Percentiles rank a stretch among this genome's conserved stretches.
These are phyloP conservation scores for Oreotragus oreotragus DNA, from an alignment of 2,113 vertebrate genomes.

Conservation along the genomic window DNA sequence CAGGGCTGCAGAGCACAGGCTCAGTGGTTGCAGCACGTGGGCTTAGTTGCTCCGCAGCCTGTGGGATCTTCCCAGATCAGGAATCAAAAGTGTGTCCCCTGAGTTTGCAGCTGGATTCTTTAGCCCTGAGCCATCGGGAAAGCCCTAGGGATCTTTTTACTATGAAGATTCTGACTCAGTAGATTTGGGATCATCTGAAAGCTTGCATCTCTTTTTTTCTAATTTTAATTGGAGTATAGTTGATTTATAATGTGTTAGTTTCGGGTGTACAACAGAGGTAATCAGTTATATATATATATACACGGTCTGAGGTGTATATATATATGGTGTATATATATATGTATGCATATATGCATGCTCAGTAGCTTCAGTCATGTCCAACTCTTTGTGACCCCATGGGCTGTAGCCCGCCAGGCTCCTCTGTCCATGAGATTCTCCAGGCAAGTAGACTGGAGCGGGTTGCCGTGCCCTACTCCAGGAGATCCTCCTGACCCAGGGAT, in stretches of 20 bases:
- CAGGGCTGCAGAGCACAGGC: background rate
- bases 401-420: background rate
- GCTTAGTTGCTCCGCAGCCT: background rate
- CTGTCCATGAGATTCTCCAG: background rate
- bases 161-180: background rate
- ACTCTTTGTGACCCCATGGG: background rate
- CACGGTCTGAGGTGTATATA: too few relatives aligned
- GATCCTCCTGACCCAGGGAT: background rate
- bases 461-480: background rate
- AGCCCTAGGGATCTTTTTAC: background rate
- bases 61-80: background rate
- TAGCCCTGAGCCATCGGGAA: background rate
- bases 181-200: background rate
- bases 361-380: background rate
- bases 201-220: background rate
- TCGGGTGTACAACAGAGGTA: background rate
- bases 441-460: background rate
- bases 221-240: background rate
- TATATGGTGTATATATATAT: too few relatives aligned
- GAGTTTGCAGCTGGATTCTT: background rate
- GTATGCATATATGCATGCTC: too few relatives aligned
- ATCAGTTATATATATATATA: too few relatives aligned
- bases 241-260: background rate
- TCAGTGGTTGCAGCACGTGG: background rate
- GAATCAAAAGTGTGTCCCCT: background rate